Evolutionary conservation across 2,888 invertebrate genomes (phyloP), one percentile per base, ranked within the genome.

Genomic region (Drosophila yooni): DNA sequence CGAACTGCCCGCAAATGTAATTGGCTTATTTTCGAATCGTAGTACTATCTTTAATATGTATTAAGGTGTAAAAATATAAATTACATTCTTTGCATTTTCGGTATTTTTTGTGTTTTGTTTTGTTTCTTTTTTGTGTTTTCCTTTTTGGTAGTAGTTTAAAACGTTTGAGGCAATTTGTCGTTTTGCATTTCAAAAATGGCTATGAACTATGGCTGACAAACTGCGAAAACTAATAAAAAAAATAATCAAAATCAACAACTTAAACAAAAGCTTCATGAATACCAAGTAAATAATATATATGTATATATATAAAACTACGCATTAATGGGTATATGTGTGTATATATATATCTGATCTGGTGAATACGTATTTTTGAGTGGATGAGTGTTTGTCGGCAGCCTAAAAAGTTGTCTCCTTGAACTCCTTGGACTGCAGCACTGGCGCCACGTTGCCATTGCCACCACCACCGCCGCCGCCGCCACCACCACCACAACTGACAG

Each of bases 371-470:
- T 58, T 63, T 46, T 65, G 43, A 54, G 8, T 63, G 40, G 59
- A 56, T 53, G 52, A 56, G 15, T 52, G 43, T 69, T 57, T 59
- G 48, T 31, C 33, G 57, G 52, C 58, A 66, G 57, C 70, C 88
- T 89, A 93, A 79, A 93, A 93, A 76, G 91, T 93, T 25, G 93
- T 93, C 86, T 93, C 93, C 63, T 91, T 90, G 78, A 93, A 93
- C 78, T 93, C 93, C 75, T 91, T 92, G 64, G 92, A 88, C 70
- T 93, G 91, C 31, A 93, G 74, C 27, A 85, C 54, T 18, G 91
- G 82, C 15, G 91, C 89, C 10, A 74, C 66, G 27, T 72, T 69
- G 29, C 68, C 68, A 21, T 81, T 71, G 7, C 64, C 84, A 4
- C 81, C 78, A 15, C 21, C 21, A 21, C 65, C 59, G 2, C 63